Evolutionary conservation across 2,113 vertebrate genomes (phyloP), one percentile per base, ranked within the genome.

Genomic region (Garra rufa): DNA sequence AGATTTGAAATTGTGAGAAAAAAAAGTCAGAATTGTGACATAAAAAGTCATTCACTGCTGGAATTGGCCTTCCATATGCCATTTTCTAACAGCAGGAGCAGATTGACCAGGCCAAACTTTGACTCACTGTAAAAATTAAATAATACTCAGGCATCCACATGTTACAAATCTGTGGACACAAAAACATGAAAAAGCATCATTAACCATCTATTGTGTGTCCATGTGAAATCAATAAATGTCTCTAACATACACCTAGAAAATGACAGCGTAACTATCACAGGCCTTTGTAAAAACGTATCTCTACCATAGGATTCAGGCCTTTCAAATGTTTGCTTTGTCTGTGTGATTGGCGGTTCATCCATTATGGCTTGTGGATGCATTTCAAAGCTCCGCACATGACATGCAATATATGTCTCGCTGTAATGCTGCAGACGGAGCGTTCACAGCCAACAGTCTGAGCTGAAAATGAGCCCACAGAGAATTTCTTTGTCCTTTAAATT

Each of bases 271-370:
- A 21, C 28, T 48, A 67, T 69, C 4, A 34, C 17, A 30, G 21
- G 10, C 50, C 21, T 82, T 5, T 82, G n/a, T 41, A 38, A 13
- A 38, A 55, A 55, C 10, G 7, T 28, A 21, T 14, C 76, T 24
- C 63, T 63, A 44, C 11, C 28, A 13, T 6, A 34, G 15, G 14
- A 17, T 52, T 2, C n/a, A 26, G 15, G 75, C 19, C 3, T 2
- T 59, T 41, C 34, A 71, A 82, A 71, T 57, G 67, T 52, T 52
- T 65, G 44, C 48, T 76, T 76, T 67, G 59, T 77, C 26, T 77
- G 44, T 41, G 19, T 69, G 61, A 77, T 30, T 75, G 34, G 41
- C 70, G 63, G 14, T 30, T 13, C 46, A 63, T 70, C 21, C 44
- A 69, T 71, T 74, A 48, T 14, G 44, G 44, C 30, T 28, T 26